A percentile compares a stretch with the other conserved stretches of the same genome.
phyloP scores from a whole-genome alignment of 2,113 vertebrate species.

The Alexandromys fortis region DNA sequence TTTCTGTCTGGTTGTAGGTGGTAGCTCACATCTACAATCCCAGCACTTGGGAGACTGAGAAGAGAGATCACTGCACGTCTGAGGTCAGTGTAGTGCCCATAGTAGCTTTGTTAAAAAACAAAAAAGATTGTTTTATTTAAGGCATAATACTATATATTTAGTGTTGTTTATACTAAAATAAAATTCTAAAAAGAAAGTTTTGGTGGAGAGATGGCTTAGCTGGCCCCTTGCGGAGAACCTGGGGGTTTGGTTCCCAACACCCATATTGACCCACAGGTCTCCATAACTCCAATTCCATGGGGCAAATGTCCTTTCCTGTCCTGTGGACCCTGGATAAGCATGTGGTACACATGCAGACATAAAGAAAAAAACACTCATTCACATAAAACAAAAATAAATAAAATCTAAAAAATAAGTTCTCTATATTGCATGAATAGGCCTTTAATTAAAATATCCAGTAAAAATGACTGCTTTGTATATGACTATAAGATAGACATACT shows the following conservation, averaged over 20 bases:
- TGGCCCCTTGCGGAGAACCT: background rate
- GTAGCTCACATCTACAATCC: background rate
- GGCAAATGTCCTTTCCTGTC: background rate
- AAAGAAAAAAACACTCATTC: no score
- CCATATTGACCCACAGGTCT: background rate
- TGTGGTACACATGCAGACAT: background rate
- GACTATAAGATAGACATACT: background rate
- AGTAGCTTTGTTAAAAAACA: background rate
- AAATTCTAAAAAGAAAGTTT: background rate
- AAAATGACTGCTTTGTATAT: slow-evolving; percentile 3
- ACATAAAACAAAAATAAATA: background rate
- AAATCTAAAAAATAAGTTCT: background rate
- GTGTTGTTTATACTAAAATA: background rate
- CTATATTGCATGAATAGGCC: background rate
- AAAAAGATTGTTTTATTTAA: background rate
- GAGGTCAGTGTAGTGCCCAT: no score
- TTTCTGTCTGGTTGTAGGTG: background rate
- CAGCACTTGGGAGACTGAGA: no score
- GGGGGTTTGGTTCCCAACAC: background rate
- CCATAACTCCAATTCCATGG: background rate
- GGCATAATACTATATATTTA: background rate
- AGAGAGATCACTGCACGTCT: no score
- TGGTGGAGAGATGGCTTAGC: no score
- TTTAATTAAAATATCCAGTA: background rate
- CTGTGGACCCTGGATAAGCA: background rate